These are phyloP conservation scores for Pachypanchax playfairii DNA, from an alignment of 2,113 vertebrate genomes.

Conservation along the genomic window DNA sequence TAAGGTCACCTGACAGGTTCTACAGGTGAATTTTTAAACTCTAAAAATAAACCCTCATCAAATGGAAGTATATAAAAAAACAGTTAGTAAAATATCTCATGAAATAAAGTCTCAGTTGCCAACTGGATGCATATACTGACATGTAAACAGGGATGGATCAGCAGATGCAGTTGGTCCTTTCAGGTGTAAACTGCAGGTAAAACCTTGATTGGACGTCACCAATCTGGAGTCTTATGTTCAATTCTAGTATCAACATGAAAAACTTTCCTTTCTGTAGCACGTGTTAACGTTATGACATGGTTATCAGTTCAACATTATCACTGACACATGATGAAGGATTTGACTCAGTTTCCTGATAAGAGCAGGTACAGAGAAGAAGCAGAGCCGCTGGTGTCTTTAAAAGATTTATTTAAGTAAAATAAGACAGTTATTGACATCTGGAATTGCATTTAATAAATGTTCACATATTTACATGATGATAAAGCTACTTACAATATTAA, in stretches of 20 bases:
- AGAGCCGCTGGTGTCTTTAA: conserved; percentile 1
- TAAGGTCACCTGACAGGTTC: no score
- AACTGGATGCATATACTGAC: no score
- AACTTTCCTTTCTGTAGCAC: background rate
- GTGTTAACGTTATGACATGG: background rate
- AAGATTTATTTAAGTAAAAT: conserved; percentile 56
- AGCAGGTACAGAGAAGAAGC: background rate
- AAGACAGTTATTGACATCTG: conserved; percentile 8
- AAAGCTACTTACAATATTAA: no score
- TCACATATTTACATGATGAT: conserved; percentile 52
- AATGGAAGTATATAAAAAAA: no score
- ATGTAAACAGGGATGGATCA: no score
- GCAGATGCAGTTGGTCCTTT: no score
- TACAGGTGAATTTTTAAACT: no score
- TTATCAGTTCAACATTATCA: background rate
- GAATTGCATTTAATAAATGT: conserved; percentile 38
- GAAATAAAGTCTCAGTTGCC: no score
- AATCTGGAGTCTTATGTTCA: background rate
- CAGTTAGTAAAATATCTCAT: no score
- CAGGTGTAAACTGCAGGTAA: no score
- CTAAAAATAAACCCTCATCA: no score
- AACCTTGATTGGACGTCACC: no score
- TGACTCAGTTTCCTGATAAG: background rate
- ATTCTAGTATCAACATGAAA: background rate
- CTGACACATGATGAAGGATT: conserved; percentile 8